phyloP scores from a whole-genome alignment of 2,113 vertebrate species.

The Propithecus coquereli region DNA sequence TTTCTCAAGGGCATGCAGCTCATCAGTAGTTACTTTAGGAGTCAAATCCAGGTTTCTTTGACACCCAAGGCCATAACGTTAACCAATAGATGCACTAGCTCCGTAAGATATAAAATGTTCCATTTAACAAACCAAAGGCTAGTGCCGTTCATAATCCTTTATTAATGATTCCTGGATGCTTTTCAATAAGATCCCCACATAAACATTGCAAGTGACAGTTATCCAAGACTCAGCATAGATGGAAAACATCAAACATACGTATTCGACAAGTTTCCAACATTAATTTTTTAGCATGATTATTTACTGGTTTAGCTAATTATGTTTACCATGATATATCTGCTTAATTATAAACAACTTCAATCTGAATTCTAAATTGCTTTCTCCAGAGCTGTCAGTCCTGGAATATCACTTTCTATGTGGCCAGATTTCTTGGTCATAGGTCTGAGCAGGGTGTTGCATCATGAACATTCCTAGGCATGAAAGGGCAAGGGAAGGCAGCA shows the following conservation, averaged over 20 bases:
- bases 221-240: neutral
- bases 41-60: neutral
- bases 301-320: slow-evolving; percentile 1
- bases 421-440: neutral
- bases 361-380: slow-evolving; percentile 11
- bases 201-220: neutral
- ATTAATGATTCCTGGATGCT: neutral
- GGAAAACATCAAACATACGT: neutral
- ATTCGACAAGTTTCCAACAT: neutral
- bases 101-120: neutral
- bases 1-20: neutral
- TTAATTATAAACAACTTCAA: neutral
- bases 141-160: neutral
- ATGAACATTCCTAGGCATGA: neutral
- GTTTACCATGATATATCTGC: neutral
- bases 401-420: neutral
- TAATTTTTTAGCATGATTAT: neutral
- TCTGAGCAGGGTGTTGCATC: neutral
- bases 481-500: neutral
- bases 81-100: neutral
- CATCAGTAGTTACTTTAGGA: neutral
- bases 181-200: neutral
- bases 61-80: neutral
- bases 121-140: neutral
- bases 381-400: neutral